phyloP scores from a whole-genome alignment of 2,113 vertebrate genomes.

The Himantopus leucocephalus region DNA sequence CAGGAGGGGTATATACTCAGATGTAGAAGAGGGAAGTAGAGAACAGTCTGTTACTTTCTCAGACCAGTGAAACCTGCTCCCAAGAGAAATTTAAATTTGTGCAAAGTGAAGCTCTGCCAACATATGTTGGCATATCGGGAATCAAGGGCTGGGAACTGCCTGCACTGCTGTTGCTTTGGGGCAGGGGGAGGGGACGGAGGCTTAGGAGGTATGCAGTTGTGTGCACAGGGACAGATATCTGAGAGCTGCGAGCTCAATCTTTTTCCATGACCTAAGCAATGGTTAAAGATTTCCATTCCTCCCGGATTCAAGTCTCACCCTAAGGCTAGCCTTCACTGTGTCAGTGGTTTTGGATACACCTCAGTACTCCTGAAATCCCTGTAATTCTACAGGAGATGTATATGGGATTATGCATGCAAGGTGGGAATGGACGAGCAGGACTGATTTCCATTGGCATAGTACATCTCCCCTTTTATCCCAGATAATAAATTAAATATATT shows the following conservation, averaged over 20 bases:
- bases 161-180: not conserved
- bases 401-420: not conserved
- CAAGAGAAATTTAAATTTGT: constrained; percentile 36
- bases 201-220: not conserved
- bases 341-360: not conserved
- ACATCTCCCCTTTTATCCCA: not conserved
- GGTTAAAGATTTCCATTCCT: constrained; percentile 16
- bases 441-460: not conserved
- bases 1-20: not conserved
- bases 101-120: constrained; percentile 11
- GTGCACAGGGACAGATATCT: not conserved
- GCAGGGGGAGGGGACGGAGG: not conserved
- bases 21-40: not conserved
- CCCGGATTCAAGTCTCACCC: not conserved
- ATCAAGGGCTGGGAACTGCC: constrained; percentile 16
- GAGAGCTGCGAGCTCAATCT: not conserved
- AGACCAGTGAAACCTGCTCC: constrained; percentile 35
- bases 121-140: constrained; percentile 23
- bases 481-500: not conserved
- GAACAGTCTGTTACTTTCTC: constrained; percentile 44
- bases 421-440: not conserved
- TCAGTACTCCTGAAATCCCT: not conserved
- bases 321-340: not conserved
- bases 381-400: not conserved
- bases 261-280: constrained; percentile 53